A percentile compares a stretch with the other conserved stretches of the same genome.
These are phyloP conservation scores for Valencia hispanica DNA, from an alignment of 2,797 vertebrate species.

Conservation along the genomic window DNA sequence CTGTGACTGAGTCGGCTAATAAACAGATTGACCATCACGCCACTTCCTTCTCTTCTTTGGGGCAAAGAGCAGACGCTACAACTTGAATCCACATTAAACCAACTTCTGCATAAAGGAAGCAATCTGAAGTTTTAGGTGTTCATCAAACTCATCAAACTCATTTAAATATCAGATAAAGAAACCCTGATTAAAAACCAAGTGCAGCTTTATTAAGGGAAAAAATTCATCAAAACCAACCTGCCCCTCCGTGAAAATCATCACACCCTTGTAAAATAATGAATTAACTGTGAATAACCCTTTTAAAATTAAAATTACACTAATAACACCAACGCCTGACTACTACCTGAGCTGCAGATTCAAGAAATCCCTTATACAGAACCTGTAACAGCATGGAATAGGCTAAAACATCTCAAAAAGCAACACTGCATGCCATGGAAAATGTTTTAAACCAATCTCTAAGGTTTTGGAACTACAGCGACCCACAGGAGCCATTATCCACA, in stretches of 20 bases:
- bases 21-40: neutral
- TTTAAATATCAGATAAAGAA: neutral
- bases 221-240: neutral
- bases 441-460: neutral
- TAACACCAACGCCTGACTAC: neutral
- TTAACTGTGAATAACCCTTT: neutral
- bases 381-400: neutral
- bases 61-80: too few species aligned
- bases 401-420: neutral
- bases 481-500: neutral
- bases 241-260: too few species aligned
- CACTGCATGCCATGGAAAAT: neutral
- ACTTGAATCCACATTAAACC: neutral
- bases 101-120: neutral
- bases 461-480: neutral
- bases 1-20: neutral
- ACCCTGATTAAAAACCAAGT: neutral
- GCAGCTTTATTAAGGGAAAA: neutral
- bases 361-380: neutral
- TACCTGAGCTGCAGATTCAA: too few species aligned
- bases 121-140: neutral
- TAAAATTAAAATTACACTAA: neutral
- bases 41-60: neutral
- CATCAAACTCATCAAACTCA: neutral
- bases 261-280: neutral